Evolutionary conservation across 1,140 invertebrate species (phyloP).

Genomic region (Yoshiicerus persimilis): DNA sequence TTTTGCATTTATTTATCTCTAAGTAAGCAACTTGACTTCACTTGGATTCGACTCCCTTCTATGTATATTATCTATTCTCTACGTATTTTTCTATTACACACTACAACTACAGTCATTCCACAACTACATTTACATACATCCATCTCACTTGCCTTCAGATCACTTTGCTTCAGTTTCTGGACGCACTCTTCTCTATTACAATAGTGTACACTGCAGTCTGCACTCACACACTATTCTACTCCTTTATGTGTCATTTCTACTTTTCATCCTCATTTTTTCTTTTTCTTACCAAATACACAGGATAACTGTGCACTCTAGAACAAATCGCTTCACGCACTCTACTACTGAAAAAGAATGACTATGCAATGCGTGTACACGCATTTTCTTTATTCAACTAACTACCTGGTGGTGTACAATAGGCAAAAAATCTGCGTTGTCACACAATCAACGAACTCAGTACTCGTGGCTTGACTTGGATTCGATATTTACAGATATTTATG

Average conservation of each 20-base stretch:
- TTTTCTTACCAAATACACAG: not conserved
- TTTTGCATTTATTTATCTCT: conserved; percentile 26
- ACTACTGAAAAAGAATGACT: not conserved
- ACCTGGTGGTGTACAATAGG: too few species aligned
- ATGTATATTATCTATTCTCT: not conserved
- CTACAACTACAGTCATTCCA: not conserved
- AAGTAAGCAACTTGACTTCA: conserved; percentile 4
- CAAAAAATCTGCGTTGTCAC: too few species aligned
- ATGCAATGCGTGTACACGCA: too few species aligned
- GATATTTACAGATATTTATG: not conserved
- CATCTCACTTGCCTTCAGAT: not conserved
- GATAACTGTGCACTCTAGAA: not conserved
- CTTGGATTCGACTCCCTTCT: not conserved
- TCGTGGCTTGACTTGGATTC: too few species aligned
- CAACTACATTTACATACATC: not conserved
- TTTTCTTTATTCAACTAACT: not conserved
- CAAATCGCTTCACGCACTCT: not conserved
- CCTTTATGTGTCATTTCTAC: not conserved
- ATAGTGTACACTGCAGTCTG: not conserved
- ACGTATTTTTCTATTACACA: not conserved
- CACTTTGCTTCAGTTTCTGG: not conserved
- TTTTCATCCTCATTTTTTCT: not conserved
- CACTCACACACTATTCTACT: not conserved
- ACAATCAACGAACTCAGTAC: not conserved
- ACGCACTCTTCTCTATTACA: not conserved